These are phyloP conservation scores for Phytoseiulus persimilis DNA, from an alignment of 2,888 invertebrate species.

Conservation along the genomic window DNA sequence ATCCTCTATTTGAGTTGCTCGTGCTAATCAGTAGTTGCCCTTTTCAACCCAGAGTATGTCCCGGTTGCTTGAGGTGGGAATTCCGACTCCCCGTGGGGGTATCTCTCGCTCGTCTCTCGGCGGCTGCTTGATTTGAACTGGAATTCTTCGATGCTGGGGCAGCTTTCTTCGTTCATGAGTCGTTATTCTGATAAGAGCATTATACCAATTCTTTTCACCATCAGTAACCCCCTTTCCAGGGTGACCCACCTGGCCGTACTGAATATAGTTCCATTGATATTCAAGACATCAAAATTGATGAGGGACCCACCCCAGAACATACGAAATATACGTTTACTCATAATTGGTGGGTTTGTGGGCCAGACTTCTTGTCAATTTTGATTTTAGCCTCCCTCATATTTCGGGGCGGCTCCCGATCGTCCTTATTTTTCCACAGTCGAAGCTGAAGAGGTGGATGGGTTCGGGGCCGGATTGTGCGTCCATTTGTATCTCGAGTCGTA, in stretches of 20 bases:
- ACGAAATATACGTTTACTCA: background rate
- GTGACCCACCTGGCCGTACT: background rate
- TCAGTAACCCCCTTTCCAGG: background rate
- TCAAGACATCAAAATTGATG: background rate
- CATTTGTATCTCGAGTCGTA: no score
- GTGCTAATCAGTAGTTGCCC: no score
- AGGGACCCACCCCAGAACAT: background rate
- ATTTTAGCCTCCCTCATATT: no score
- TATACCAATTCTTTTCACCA: background rate
- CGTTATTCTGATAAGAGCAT: background rate
- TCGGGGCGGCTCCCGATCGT: no score
- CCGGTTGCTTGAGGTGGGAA: background rate
- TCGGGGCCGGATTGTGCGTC: no score
- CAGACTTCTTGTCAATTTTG: no score
- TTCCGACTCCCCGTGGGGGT: background rate
- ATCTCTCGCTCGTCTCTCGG: background rate
- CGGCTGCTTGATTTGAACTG: background rate
- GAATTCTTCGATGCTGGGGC: background rate
- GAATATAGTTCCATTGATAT: background rate
- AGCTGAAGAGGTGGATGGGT: no score
- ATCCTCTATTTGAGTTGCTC: no score
- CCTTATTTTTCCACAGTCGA: no score
- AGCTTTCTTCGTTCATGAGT: background rate
- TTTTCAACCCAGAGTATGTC: background rate
- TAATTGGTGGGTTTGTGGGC: background rate